Base-by-base conservation (phyloP, 2,888 invertebrate genomes). In the Melinopterus prodromus region DNA sequence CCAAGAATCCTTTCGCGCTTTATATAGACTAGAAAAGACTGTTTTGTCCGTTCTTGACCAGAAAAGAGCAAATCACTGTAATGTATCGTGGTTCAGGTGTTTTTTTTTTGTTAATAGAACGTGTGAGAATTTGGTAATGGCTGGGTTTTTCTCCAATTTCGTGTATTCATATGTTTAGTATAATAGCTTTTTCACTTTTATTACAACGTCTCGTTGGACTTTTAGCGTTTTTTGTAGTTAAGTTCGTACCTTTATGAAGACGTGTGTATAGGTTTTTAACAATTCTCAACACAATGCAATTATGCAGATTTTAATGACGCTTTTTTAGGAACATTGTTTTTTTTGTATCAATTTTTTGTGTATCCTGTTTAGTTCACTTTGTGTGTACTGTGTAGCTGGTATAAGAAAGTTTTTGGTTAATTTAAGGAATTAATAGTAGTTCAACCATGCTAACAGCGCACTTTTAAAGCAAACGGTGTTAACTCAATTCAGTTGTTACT, bases 1-100 rank as follows among this genome's bases (percentile, higher is more conserved):
- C 53, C 53, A 53, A 53, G 53, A 53, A 53, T 53, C 53, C 53
- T 53, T 53, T 53, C 53, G 53, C 53, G 53, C 53, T 53, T 53
- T 53, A 53, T 53, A 53, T 53, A 53, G 53, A 53, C 2, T 53
- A 53, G 53, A 53, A 53, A 26, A 26, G 7, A 53, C 53, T 53
- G 53, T 53, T 53, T 53, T 53, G 53, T 53, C 53, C 53, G 53
- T 12, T 53, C 12, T 53, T 53, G 53, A 9, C 53, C 53, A 53
- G 53, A 53, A 53, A 53, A 53, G 7, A 53, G 53, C 53, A 53
- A 53, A 53, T 53, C 53, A 53, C 53, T 53, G 53, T 53, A 53
- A 53, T 12, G 53, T 53, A 53, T 53, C 53, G 53, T 53, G 53
- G 53, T 53, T 26, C 53, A 53, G 53, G 53, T 53, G 53, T 53